Conservation (phyloP, 2,888 invertebrate genomes). For the Mongoloraphidia duomilia region DNA sequence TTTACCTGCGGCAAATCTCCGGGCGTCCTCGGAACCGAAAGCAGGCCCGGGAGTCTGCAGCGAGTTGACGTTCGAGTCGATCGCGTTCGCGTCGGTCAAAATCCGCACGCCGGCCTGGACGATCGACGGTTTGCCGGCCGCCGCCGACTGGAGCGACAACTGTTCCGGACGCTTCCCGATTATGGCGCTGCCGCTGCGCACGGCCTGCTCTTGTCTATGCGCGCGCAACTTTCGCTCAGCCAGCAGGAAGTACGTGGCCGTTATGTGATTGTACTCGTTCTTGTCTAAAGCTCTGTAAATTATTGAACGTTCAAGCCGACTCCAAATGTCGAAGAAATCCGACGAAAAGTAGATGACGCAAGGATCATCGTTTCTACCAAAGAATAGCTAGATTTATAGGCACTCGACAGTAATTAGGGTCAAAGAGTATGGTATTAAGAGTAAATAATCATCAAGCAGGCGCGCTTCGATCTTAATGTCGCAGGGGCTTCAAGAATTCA, state of each 20-base stretch:
- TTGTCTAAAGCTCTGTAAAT: slow-evolving; percentile 67
- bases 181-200: slow-evolving; percentile 24
- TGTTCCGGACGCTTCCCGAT: slow-evolving; percentile 25
- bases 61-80: slow-evolving; percentile 16
- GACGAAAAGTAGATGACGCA: too few species aligned
- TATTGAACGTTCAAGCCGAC: too few species aligned
- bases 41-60: slow-evolving; percentile 24
- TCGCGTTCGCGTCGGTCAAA: slow-evolving; percentile 19
- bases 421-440: too few species aligned
- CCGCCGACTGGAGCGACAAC: slow-evolving; percentile 26
- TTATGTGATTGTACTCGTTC: slow-evolving; percentile 95
- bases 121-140: slow-evolving; percentile 26
- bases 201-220: slow-evolving; percentile 50
- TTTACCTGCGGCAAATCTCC: slow-evolving; percentile 51
- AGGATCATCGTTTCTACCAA: too few species aligned
- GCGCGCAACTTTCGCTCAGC: slow-evolving; percentile 83
- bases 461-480: too few species aligned
- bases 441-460: too few species aligned
- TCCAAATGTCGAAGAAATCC: too few species aligned
- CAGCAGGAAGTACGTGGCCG: slow-evolving; percentile 92
- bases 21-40: slow-evolving; percentile 50
- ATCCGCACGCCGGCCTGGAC: slow-evolving; percentile 15
- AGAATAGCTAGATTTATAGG: too few species aligned
- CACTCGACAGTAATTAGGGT: too few species aligned
- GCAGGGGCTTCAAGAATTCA: too few species aligned